Evolutionary conservation across 2,113 vertebrate species (phyloP), one percentile per base, ranked within the genome.

Genomic region (Ptilorrhoa leucosticta): DNA sequence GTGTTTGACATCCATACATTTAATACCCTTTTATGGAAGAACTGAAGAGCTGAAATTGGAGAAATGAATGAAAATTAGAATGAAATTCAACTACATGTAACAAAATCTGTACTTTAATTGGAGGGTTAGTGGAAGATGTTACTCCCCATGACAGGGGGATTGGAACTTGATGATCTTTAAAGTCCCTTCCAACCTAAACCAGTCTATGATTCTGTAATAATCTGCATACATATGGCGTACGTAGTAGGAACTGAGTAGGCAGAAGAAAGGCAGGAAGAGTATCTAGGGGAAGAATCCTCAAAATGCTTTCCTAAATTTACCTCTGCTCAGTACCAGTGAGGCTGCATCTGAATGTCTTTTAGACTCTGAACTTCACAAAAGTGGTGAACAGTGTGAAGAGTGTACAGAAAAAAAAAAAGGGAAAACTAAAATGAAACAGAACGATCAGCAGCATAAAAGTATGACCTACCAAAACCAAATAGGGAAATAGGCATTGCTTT

Each of bases 111-210:
- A 40, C 8, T 47, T 63, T 30, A 93, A 65, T 39, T 30, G 13
- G 18, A 78, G 35, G 48, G 35, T 56, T 24, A 64, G 48, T 56
- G 13, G 16, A 21, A 64, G 5, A 35, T 48, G 11, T 13, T 11
- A 16, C 21, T 42, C 14, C 5, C 17, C 11, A 22, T 26, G 24
- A 24, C 24, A 54, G 16, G 4, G 9, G 10, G 5, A 35, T 35
- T 40, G 20, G 13, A 87, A 54, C 30, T 47, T 0, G 0, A 13
- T n/a, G 9, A 30, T 40, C 13, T 54, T 54, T 54, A 14, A 47
- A 23, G 18, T 56, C 16, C 4, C 20, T 54, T 71, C 13, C 30
- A 71, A 12, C 20, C 24, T 30, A 54, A 79, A 54, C 16, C 24
- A n/a, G 50, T 11, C 39, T 17, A 10, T 47, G 15, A 11, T 47